Evolutionary conservation across 2,113 vertebrate species (phyloP).

Genomic region (Labeo rohita): DNA sequence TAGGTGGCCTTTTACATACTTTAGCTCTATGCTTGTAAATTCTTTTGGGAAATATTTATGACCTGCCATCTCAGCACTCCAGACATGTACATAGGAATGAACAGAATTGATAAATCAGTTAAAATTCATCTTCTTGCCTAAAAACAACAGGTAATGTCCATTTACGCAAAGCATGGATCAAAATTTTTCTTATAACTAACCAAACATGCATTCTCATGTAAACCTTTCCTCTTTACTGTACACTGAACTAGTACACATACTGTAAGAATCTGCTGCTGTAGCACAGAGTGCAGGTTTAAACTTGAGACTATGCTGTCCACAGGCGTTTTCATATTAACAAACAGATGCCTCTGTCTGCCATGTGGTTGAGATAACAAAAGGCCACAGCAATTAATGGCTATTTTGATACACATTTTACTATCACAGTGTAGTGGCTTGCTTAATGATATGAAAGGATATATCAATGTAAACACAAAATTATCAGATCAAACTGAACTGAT

Average conservation of each 20-base stretch:
- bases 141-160: background rate
- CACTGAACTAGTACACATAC: background rate
- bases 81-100: background rate
- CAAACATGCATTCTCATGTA: background rate
- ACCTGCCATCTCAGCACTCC: background rate
- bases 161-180: background rate
- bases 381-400: background rate
- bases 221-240: conserved; percentile 5
- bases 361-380: background rate
- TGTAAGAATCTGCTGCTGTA: background rate
- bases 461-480: background rate
- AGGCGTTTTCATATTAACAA: background rate
- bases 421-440: background rate
- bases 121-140: background rate
- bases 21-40: background rate
- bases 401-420: background rate
- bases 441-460: background rate
- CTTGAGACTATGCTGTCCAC: background rate
- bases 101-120: conserved; percentile 17
- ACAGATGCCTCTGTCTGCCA: background rate
- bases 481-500: background rate
- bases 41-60: background rate
- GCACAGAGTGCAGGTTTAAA: conserved; percentile 27
- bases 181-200: no score
- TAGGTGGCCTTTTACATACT: background rate